phyloP scores from a whole-genome alignment of 2,113 vertebrate species.

The Poicephalus gulielmi region DNA sequence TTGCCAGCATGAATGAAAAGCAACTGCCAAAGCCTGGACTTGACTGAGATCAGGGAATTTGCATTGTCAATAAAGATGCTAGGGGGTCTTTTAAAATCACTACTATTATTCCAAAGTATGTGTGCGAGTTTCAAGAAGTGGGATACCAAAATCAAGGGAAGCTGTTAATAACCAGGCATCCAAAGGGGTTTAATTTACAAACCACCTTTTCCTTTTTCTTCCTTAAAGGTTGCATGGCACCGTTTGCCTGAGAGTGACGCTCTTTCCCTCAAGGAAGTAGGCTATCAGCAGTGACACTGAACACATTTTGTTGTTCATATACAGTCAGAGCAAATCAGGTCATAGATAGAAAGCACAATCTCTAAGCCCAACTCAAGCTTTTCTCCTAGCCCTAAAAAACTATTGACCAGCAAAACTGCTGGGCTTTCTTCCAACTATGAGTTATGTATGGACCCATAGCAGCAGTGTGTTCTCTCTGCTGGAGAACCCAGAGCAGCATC shows the following conservation, averaged over 20 bases:
- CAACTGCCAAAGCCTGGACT: background rate
- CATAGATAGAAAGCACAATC: background rate
- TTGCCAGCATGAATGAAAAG: background rate
- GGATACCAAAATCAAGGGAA: background rate
- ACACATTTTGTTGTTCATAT: background rate
- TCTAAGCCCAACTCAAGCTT: background rate
- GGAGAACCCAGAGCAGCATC: background rate
- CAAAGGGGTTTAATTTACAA: background rate
- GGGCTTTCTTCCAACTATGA: background rate
- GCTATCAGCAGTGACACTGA: background rate
- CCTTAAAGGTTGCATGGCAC: background rate
- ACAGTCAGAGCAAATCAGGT: background rate
- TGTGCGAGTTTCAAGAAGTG: background rate
- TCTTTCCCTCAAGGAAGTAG: background rate
- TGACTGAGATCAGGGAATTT: background rate
- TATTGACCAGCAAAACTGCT: background rate
- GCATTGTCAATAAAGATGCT: background rate
- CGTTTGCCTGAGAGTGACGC: background rate
- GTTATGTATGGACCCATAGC: background rate
- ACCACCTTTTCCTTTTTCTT: background rate
- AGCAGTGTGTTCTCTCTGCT: background rate
- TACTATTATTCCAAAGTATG: background rate
- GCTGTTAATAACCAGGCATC: background rate
- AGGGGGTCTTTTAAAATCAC: background rate
- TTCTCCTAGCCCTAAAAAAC: background rate